Conservation (phyloP, 2,113 vertebrate genomes). For the Lycaon pictus region DNA sequence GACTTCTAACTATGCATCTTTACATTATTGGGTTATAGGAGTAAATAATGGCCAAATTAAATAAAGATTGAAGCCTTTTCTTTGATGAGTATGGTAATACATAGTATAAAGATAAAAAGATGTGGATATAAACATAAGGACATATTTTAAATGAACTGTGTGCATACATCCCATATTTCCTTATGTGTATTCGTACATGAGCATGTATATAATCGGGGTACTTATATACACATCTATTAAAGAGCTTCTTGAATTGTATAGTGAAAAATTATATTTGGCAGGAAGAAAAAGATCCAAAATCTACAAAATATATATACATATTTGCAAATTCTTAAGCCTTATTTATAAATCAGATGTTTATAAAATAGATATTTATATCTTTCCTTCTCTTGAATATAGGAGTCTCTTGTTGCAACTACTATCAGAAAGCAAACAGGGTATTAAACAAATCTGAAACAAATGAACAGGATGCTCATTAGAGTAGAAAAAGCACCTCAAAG, state of each 20-base stretch:
- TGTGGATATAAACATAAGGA: not conserved
- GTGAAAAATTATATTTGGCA: slow-evolving; percentile 13
- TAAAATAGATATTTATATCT: not conserved
- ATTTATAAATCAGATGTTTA: not conserved
- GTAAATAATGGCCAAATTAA: not conserved
- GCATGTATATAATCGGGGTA: not conserved
- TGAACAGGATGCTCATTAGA: not conserved
- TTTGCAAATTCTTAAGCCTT: slow-evolving; percentile 18
- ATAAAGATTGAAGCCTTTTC: not conserved
- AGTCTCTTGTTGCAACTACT: not conserved
- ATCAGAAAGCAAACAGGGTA: not conserved
- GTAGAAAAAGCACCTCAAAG: not conserved
- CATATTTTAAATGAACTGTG: not conserved
- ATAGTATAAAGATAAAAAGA: not conserved
- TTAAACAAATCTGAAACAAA: slow-evolving; percentile 16
- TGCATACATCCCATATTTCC: not conserved
- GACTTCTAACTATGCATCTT: not conserved
- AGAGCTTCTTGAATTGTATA: not conserved
- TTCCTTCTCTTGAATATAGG: not conserved
- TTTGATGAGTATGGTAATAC: not conserved
- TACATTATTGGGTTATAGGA: not conserved
- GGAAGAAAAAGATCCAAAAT: slow-evolving; percentile 9
- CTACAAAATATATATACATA: not conserved
- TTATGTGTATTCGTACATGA: not conserved
- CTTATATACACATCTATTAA: not conserved